Conservation (phyloP, 1,140 invertebrate species). For the Schlechtendalia chinensis region DNA sequence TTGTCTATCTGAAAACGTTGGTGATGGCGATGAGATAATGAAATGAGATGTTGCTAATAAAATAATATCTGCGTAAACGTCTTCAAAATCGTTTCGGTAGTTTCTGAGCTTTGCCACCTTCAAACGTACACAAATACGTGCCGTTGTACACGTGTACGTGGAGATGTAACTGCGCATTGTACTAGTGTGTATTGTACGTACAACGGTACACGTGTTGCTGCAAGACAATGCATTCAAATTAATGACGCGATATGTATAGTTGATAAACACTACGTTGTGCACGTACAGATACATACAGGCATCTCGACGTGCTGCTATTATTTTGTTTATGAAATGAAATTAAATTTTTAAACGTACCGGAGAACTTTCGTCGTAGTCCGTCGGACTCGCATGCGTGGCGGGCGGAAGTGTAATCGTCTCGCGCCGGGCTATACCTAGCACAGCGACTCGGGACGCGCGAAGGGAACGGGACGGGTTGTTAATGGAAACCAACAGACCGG, state of each 20-base stretch:
- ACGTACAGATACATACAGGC: neutral
- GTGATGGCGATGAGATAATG: too few relatives aligned
- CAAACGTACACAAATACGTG: too few relatives aligned
- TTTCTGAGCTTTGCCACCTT: too few relatives aligned
- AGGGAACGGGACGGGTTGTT: neutral
- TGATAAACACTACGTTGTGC: neutral
- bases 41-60: too few relatives aligned
- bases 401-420: constrained; percentile 35
- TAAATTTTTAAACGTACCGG: constrained; percentile 40
- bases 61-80: too few relatives aligned
- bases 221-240: neutral
- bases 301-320: neutral
- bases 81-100: too few relatives aligned
- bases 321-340: neutral
- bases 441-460: neutral
- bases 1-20: too few relatives aligned
- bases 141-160: too few relatives aligned
- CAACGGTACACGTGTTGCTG: neutral
- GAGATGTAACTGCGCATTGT: too few relatives aligned
- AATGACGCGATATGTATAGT: too few relatives aligned
- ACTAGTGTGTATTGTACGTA: too few relatives aligned
- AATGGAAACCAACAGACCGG: constrained; percentile 41
- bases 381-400: neutral
- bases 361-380: constrained; percentile 14
- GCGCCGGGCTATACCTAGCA: neutral